Base-by-base conservation (phyloP, 1,140 invertebrate genomes). In the Antheraea pernyi region DNA sequence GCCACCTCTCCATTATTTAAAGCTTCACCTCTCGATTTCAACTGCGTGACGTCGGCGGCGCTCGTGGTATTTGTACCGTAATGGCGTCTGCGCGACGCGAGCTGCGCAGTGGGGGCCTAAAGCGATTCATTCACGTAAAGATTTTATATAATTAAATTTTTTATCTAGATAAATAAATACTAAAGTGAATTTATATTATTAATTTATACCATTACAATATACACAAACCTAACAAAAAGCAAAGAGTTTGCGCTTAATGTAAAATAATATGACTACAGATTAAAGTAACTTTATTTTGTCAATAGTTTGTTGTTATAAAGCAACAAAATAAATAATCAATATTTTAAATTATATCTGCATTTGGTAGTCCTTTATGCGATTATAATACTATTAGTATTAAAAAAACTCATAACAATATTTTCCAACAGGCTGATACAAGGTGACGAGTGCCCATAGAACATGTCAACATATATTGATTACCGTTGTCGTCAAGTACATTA, bases 1-100 rank as follows among this genome's bases (percentile, higher is more conserved):
- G 89, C 86, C 89, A 88, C 86, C 84, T 91, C 84, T 89, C 89
- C 89, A 91, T 91, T 82, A 89, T 89, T 88, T 80, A 82, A 84
- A 86, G 84, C 80, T 91, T 87, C 88, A 78, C 88, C 85, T 89
- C 88, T 88, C 88, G 89, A 89, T 83, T 89, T 87, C 85, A 79
- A 91, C 89, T 91, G 87, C 86, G 88, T 90, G 82, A 89, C 84
- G 84, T 80, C 72, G 80, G 72, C 62, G 78, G 81, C 81, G 83
- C 82, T 80, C 78, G 67, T 22, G 61, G 78, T 65, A 79, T 91
- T 84, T 89, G 90, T 89, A 87, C 67, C 59, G 66, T 62, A 77
- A 86, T 88, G 85, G 85, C 89, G 84, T 82, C 84, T 86, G 87
- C 84, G 86, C 79, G 72, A 67, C 39, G 66, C 58, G 30, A 39